phyloP scores from a whole-genome alignment of 2,113 vertebrate species.

The Canis aureus region DNA sequence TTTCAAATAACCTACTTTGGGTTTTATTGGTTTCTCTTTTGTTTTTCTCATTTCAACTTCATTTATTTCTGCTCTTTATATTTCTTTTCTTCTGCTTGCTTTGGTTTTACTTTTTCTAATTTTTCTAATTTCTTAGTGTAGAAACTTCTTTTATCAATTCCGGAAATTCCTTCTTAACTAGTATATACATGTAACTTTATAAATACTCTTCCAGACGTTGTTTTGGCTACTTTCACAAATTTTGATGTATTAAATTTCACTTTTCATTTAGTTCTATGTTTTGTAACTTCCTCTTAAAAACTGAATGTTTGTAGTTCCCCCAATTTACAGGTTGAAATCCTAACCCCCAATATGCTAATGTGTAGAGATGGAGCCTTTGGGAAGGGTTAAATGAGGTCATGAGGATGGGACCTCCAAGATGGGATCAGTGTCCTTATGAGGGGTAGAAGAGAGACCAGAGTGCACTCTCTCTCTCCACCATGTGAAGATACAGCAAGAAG shows the following conservation, averaged over 20 bases:
- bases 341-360: neutral
- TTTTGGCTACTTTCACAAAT: neutral
- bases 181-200: neutral
- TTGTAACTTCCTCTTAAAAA: neutral
- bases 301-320: neutral
- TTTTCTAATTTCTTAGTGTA: neutral
- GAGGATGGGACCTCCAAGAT: neutral
- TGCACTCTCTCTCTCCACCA: neutral
- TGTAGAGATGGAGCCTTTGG: neutral
- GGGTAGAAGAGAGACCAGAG: neutral
- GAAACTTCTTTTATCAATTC: neutral
- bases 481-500: neutral
- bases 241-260: neutral
- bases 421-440: neutral
- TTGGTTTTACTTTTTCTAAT: neutral
- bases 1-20: neutral
- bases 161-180: neutral
- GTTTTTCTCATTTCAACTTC: neutral
- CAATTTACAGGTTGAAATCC: neutral
- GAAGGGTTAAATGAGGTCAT: neutral
- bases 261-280: neutral
- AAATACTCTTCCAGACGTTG: neutral
- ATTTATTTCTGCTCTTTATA: neutral
- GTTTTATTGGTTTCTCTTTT: neutral
- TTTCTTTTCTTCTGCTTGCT: slow-evolving; percentile 30